Evolutionary conservation across 2,888 invertebrate species (phyloP).

Genomic region (Saturnia pavonia): DNA sequence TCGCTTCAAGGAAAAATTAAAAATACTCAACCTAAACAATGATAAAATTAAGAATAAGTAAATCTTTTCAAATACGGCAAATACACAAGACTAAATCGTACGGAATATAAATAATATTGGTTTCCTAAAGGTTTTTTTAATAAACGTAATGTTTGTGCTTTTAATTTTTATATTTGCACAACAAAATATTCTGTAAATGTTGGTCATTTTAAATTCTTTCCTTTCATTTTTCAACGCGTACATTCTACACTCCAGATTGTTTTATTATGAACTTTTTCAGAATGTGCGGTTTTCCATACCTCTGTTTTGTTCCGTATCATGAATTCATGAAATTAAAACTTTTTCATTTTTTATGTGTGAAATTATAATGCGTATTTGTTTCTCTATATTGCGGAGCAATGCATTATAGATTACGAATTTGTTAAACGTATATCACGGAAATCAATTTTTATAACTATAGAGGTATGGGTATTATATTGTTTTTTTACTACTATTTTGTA

Average conservation of each 20-base stretch:
- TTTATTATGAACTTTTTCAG: constrained; percentile 65
- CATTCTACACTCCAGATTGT: constrained; percentile 62
- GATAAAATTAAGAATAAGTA: too few species aligned
- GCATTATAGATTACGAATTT: background rate
- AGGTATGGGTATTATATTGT: background rate
- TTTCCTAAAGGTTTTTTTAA: constrained; percentile 21
- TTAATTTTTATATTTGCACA: constrained; percentile 32
- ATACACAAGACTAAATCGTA: too few species aligned
- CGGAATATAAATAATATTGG: background rate
- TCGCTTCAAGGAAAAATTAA: too few species aligned
- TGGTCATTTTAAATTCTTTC: constrained; percentile 62
- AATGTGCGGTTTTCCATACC: constrained; percentile 62
- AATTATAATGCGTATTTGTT: constrained; percentile 46
- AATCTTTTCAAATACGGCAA: too few species aligned
- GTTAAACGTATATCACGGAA: background rate
- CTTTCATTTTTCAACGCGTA: constrained; percentile 64
- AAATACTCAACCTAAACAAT: too few species aligned
- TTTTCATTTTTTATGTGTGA: constrained; percentile 51
- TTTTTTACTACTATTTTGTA: too few species aligned
- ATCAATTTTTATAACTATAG: background rate
- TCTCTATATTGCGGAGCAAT: constrained; percentile 19
- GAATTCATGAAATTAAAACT: constrained; percentile 59
- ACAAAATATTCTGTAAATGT: constrained; percentile 58
- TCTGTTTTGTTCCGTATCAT: constrained; percentile 63
- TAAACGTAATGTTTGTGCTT: constrained; percentile 29